Conservation (phyloP, 2,113 vertebrate genomes). For the Toxotes chatareus region DNA sequence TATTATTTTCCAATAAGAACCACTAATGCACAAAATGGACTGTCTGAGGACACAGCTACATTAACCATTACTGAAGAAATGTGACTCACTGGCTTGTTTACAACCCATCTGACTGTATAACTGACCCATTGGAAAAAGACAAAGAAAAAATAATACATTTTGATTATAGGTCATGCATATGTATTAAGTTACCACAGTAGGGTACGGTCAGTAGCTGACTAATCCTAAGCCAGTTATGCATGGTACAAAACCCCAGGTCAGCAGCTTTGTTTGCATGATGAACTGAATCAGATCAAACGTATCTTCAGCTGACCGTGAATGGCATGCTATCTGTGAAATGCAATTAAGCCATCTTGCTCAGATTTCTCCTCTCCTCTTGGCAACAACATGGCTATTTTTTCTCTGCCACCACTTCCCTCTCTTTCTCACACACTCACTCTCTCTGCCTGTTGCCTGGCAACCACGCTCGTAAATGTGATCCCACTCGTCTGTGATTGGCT, state of each 20-base stretch:
- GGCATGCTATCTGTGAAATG: conserved; percentile 60
- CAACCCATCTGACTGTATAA: neutral
- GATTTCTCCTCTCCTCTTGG: conserved; percentile 73
- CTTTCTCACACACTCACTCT: conserved; percentile 47
- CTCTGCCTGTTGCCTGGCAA: conserved; percentile 82
- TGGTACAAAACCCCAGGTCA: conserved; percentile 1
- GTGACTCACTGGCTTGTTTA: neutral
- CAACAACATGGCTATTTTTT: conserved; percentile 81
- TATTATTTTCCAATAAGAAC: too few species aligned
- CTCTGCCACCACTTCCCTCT: conserved; percentile 68
- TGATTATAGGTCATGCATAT: conserved; percentile 1
- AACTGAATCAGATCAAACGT: conserved; percentile 22
- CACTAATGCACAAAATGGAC: too few species aligned
- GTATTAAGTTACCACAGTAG: neutral
- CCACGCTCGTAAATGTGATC: conserved; percentile 74
- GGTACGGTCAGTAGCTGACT: conserved; percentile 24
- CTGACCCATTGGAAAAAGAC: neutral
- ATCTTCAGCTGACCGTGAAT: conserved; percentile 45
- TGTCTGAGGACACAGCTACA: neutral
- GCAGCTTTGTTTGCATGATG: conserved; percentile 22
- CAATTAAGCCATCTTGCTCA: conserved; percentile 69
- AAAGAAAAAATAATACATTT: neutral
- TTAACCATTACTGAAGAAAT: neutral
- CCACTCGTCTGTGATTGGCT: conserved; percentile 67
- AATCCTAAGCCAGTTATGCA: conserved; percentile 18